Base-by-base conservation (phyloP, 1,140 invertebrate species). In the Scaptodrosophila lebanonensis region DNA sequence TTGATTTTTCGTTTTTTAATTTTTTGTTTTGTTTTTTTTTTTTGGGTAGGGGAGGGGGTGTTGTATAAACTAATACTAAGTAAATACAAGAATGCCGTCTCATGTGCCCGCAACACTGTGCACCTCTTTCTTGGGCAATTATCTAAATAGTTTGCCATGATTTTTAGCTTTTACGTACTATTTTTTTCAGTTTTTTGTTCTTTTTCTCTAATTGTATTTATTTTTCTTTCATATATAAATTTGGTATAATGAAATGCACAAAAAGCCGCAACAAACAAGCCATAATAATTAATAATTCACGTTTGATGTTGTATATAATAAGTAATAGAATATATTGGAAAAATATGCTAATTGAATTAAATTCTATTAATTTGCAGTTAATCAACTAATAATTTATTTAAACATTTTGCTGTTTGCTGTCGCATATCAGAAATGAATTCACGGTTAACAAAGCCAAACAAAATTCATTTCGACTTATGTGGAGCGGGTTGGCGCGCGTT, bases 201-300 rank as follows among this genome's bases (percentile, higher is more conserved):
- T 63, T 79, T 42, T 65, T 72, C 49, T 72, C 60, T 82, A 68
- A 61, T 62, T 62, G 48, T 22, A 56, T 66, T 42, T 66, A 65
- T 56, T 33, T 38, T 36, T 48, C 54, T 49, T 36, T 50, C 51
- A 42, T 45, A 66, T 39, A 57, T 53, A 75, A 64, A 58, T 44
- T 58, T 66, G 42, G 62, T 51, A 45, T 56, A 57, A 69, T 69
- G 59, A 71, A 57, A 79, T 60, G 75, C 73, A 82, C 77, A 72
- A 82, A 84, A 85, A 85, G 83, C 83, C 63, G 77, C 83, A 85
- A 85, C 83, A 85, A 83, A 82, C 73, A 85, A 83, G 77, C 73
- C 51, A 58, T 60, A 61, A 75, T 69, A 64, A 66, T 66, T 67
- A 39, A 51, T 76, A 49, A 73, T 57, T 18, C 38, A 57, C 42